A percentile compares a stretch with the other conserved stretches of the same genome.
Conservation (phyloP, 1,140 invertebrate species). For the Thaumetopoea pityocampa region DNA sequence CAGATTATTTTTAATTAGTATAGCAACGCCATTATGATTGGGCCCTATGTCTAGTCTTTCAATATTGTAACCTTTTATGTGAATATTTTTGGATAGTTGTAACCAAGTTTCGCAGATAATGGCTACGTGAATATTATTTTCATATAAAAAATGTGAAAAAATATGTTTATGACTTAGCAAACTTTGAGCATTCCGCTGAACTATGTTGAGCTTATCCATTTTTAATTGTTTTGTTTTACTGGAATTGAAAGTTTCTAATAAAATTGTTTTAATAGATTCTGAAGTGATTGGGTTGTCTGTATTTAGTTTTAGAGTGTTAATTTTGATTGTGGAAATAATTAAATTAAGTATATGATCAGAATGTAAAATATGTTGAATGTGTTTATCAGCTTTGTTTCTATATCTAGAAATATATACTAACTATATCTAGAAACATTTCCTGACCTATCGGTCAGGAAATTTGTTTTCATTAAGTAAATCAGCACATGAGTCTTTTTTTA, state of each 20-base stretch:
- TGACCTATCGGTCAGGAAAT: conserved; percentile 5
- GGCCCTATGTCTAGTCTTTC: conserved; percentile 11
- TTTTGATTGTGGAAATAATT: conserved; percentile 4
- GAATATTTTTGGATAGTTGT: conserved; percentile 1
- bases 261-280: conserved; percentile 1
- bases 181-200: conserved; percentile 16
- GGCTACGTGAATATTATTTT: conserved; percentile 16
- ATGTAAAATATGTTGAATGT: not conserved
- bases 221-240: no score
- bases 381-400: not conserved
- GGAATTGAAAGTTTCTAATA: not conserved
- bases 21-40: conserved; percentile 20
- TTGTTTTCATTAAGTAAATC: conserved; percentile 14
- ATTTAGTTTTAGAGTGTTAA: conserved; percentile 1
- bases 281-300: not conserved
- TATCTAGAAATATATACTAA: no score
- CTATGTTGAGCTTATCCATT: no score
- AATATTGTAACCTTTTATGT: conserved; percentile 8
- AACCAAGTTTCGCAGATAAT: conserved; percentile 19
- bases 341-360: conserved; percentile 1
- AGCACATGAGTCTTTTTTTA: conserved; percentile 4
- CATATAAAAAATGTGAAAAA: conserved; percentile 11
- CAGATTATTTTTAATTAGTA: conserved; percentile 15
- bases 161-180: conserved; percentile 9
- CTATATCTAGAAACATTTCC: no score